phyloP scores from a whole-genome alignment of 64 coral and sea anemone species.

The Anthopleura sola region DNA sequence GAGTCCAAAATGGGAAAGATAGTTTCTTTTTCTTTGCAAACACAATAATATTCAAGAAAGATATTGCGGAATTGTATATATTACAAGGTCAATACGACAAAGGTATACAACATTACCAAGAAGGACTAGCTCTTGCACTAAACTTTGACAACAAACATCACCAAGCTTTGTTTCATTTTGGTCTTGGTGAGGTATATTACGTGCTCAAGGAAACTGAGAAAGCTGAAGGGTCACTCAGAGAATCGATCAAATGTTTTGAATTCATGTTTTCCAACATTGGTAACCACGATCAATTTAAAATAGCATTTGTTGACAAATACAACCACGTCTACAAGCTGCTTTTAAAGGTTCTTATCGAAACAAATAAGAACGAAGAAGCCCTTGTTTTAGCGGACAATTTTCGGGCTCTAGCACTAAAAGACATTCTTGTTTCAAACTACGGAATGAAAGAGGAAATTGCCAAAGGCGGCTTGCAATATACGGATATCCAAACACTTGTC shows the following conservation, averaged over 20 bases:
- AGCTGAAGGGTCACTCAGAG: neutral
- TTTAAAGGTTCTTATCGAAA: no score
- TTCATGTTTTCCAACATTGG: neutral
- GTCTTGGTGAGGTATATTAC: neutral
- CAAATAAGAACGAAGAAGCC: neutral
- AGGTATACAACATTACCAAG: neutral
- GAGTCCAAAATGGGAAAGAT: no score
- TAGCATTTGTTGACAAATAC: neutral
- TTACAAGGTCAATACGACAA: neutral
- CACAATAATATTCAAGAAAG: no score
- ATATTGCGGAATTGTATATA: neutral
- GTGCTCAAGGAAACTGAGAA: neutral
- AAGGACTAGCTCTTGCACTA: neutral
- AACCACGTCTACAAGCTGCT: neutral
- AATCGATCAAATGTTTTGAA: neutral
- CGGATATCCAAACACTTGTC: neutral
- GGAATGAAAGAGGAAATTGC: neutral
- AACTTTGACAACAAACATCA: neutral
- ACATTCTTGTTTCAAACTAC: neutral
- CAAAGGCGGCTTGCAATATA: neutral
- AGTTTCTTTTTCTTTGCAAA: no score
- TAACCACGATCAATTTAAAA: neutral
- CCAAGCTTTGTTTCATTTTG: neutral
- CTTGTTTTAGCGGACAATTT: neutral
- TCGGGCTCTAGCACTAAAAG: neutral